phyloP scores from a whole-genome alignment of 2,113 vertebrate genomes.

The Seriola dumerili region DNA sequence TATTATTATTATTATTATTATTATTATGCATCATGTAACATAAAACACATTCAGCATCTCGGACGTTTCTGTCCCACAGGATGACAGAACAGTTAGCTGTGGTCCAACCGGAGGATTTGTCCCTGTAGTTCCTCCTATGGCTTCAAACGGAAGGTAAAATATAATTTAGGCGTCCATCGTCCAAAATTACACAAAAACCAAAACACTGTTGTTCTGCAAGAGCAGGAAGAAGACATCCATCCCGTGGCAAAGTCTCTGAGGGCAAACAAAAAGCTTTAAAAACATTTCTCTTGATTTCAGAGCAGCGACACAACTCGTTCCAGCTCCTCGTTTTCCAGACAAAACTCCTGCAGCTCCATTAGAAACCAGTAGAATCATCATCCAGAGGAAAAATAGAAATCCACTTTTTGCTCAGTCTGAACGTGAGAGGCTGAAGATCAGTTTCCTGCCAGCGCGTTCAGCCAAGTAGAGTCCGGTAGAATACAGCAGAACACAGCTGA shows the following conservation, averaged over 20 bases:
- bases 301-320: neutral
- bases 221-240: neutral
- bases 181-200: neutral
- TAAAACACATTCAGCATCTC: slow-evolving; percentile 8
- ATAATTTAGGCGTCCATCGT: neutral
- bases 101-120: slow-evolving; percentile 2
- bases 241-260: neutral
- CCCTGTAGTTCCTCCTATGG: neutral
- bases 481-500: neutral
- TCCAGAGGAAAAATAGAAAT: neutral
- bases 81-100: neutral
- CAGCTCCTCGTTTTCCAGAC: neutral
- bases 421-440: neutral
- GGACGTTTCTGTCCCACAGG: neutral
- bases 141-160: neutral
- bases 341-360: neutral
- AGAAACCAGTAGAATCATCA: neutral
- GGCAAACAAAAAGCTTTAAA: neutral
- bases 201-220: neutral
- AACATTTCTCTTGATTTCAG: neutral
- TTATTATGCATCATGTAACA: slow-evolving; percentile 3
- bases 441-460: too few relatives aligned
- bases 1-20: slow-evolving; percentile 3
- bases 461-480: neutral
- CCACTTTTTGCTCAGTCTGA: neutral